phyloP scores from a whole-genome alignment of 2,888 invertebrate species.

The Apamea monoglypha region DNA sequence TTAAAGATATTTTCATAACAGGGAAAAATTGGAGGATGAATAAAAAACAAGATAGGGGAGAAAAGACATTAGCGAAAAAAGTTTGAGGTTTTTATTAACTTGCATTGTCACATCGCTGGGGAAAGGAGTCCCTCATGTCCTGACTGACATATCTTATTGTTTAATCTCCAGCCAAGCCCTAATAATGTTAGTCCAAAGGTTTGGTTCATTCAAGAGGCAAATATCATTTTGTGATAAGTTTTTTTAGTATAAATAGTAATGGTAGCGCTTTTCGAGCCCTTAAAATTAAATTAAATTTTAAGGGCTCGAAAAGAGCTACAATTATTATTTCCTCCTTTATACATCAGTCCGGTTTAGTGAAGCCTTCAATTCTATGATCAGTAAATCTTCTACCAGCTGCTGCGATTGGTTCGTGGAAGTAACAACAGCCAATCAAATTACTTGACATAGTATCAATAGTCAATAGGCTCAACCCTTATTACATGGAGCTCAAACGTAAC shows the following conservation, averaged over 20 bases:
- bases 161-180: neutral
- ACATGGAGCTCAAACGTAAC: neutral
- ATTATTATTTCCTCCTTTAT: neutral
- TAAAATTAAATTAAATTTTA: neutral
- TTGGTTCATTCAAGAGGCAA: neutral
- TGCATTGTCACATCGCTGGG: neutral
- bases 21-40: constrained; percentile 3
- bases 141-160: neutral
- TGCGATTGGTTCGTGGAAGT: neutral
- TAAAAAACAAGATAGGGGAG: constrained; percentile 12
- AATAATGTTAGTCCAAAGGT: neutral
- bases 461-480: neutral
- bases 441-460: neutral
- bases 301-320: too few species aligned
- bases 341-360: neutral
- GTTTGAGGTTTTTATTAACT: constrained; percentile 9
- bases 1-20: constrained; percentile 38
- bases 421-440: neutral
- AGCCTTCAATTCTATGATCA: neutral
- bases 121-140: neutral
- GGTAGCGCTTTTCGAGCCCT: neutral
- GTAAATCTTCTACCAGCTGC: neutral
- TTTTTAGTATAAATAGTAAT: neutral
- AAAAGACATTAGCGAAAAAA: constrained; percentile 25
- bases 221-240: neutral